A percentile compares a stretch with the other conserved stretches of the same genome.
phyloP scores from a whole-genome alignment of 2,888 invertebrate genomes.

The Catotricha subobsoleta region DNA sequence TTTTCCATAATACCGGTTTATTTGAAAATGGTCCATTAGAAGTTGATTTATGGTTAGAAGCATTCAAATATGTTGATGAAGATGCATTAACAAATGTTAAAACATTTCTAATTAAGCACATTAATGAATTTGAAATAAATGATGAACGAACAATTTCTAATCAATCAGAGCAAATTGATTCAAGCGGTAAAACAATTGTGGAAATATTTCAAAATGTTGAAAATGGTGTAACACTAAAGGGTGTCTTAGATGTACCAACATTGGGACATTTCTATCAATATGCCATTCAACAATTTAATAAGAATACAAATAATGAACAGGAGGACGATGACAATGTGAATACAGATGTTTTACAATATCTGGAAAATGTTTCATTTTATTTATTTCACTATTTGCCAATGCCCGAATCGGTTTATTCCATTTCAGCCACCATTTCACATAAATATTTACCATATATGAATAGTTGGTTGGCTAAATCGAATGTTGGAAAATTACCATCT shows the following conservation, averaged over 20 bases:
- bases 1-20: constrained; percentile 41
- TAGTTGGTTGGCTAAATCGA: constrained; percentile 13
- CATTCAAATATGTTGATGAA: constrained; percentile 18
- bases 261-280: constrained; percentile 27
- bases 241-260: constrained; percentile 21
- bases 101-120: constrained; percentile 1
- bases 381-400: constrained; percentile 22
- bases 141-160: constrained; percentile 1
- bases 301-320: constrained; percentile 9
- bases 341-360: constrained; percentile 23
- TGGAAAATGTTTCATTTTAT: constrained; percentile 25
- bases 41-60: constrained; percentile 47
- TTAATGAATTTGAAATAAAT: constrained; percentile 4
- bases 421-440: constrained; percentile 10
- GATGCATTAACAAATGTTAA: not conserved
- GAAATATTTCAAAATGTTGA: constrained; percentile 28
- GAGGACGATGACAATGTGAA: constrained; percentile 13
- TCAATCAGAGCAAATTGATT: not conserved
- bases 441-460: constrained; percentile 16
- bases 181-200: constrained; percentile 8
- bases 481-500: constrained; percentile 8
- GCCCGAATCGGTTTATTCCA: constrained; percentile 16
- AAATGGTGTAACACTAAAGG: constrained; percentile 23
- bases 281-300: constrained; percentile 15
- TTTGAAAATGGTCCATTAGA: constrained; percentile 43